These are phyloP conservation scores for Ailuropoda melanoleuca DNA, from an alignment of 2,113 vertebrate species.

Conservation along the genomic window DNA sequence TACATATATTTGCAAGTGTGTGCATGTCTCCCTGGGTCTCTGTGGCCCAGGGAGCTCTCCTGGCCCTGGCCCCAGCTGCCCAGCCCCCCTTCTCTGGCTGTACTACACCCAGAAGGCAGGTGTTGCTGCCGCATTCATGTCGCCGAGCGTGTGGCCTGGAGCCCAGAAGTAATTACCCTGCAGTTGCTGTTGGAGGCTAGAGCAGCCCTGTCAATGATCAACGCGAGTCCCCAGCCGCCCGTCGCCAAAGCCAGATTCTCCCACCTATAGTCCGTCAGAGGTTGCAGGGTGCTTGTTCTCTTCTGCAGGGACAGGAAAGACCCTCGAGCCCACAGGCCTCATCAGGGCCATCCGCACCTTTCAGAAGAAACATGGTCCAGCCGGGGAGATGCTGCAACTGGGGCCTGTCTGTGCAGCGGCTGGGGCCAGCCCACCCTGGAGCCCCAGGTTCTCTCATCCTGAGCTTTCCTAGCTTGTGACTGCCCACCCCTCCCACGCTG, in stretches of 20 bases:
- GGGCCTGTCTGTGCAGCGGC: background rate
- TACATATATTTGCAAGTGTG: too few relatives aligned
- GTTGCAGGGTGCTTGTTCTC: background rate
- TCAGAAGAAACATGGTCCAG: background rate
- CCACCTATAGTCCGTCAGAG: background rate
- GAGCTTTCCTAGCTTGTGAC: background rate
- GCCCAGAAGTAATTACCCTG: conserved; percentile 77
- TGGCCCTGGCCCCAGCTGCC: background rate
- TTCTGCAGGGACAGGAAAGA: background rate
- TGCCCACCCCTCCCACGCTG: background rate
- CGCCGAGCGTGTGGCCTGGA: conserved; percentile 63
- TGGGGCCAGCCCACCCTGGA: background rate
- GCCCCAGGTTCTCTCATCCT: background rate
- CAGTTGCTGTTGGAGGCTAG: conserved; percentile 9
- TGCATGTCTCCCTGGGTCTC: background rate
- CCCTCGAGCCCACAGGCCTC: background rate
- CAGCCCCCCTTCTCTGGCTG: background rate
- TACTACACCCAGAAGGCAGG: conserved; percentile 2
- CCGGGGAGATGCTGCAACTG: background rate
- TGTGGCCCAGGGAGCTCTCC: background rate
- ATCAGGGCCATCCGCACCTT: background rate
- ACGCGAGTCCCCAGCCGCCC: background rate
- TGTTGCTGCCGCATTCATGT: conserved; percentile 41
- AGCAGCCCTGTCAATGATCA: conserved; percentile 65
- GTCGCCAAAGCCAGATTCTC: background rate